Base-by-base conservation (phyloP, 2,888 invertebrate species). In the Hypolimnas misippus region DNA sequence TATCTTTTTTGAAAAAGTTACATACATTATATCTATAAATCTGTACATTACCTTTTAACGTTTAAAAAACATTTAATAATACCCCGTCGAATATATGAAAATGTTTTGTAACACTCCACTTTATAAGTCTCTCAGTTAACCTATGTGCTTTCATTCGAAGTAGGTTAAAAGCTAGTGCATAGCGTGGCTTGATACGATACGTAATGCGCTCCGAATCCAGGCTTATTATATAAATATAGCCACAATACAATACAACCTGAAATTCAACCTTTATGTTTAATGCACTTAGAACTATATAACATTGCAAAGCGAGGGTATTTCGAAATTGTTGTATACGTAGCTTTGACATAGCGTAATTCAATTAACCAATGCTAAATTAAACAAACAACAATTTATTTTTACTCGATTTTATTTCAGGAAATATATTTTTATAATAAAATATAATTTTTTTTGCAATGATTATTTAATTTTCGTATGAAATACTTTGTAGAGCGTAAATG, bases 91-190 rank as follows among this genome's bases (percentile, higher is more conserved):
- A 29, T 29, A 1, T 19, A 49, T 29, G 49, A 19, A 46, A 44
- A 46, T 21, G 44, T 59, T 59, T 53, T 59, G 52, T 59, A 33
- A 59, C 31, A 35, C 42, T 19, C 44, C 44, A 57, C 57, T 44
- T 55, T 31, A 63, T 63, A 66, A 60, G 58, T 33, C 57, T 60
- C 60, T 49, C 44, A 61, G 42, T 58, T 61, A 53, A 67, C 65
- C 63, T 65, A 62, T 62, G 65, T 59, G 70, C 67, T 68, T 70
- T 80, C 76, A 78, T 70, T 70, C 73, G 70, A 83, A 82, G 79
- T 84, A 76, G 83, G 85, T 83, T 86, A 84, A 85, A 84, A 85
- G 84, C 83, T 67, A 70, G 75, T 82, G 81, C 83, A 83, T 84
- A 80, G 76, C 73, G 78, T 75, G 75, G 73, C 73, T 75, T 70